Evolutionary conservation across 2,797 vertebrate species (phyloP).

Genomic region (Characodon lateralis): DNA sequence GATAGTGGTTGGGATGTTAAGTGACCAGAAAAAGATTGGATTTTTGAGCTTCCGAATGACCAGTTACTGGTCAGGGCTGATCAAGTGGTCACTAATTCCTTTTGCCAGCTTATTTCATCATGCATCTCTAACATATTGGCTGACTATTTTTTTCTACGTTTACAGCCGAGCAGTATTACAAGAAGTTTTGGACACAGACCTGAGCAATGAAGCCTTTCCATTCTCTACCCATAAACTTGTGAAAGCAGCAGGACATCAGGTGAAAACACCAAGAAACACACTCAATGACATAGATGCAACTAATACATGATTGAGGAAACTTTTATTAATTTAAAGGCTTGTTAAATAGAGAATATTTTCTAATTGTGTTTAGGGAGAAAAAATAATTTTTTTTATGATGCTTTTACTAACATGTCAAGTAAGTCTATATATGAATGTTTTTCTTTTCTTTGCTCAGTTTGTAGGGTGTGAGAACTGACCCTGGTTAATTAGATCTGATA

Average conservation of each 20-base stretch:
- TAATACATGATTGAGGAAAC: slow-evolving; percentile 20
- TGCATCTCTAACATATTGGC: neutral
- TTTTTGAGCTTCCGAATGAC: neutral
- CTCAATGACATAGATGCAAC: slow-evolving; percentile 15
- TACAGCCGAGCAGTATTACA: slow-evolving; percentile 88
- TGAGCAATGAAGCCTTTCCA: slow-evolving; percentile 91
- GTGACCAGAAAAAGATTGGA: neutral
- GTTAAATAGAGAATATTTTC: slow-evolving; percentile 13
- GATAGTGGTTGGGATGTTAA: neutral
- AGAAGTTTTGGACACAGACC: slow-evolving; percentile 89
- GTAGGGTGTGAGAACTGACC: neutral
- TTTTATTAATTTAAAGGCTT: slow-evolving; percentile 28
- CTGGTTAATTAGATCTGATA: neutral
- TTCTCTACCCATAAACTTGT: slow-evolving; percentile 93
- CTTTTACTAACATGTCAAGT: slow-evolving; percentile 15
- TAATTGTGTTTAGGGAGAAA: slow-evolving; percentile 8
- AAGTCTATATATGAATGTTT: slow-evolving; percentile 11
- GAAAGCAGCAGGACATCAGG: slow-evolving; percentile 85
- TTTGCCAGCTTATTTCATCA: neutral
- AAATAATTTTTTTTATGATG: slow-evolving; percentile 25
- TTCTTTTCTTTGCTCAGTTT: neutral
- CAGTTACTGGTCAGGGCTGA: neutral
- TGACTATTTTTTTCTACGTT: slow-evolving; percentile 9
- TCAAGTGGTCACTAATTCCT: neutral
- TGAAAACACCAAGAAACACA: slow-evolving; percentile 58